phyloP scores from a whole-genome alignment of 1,140 invertebrate species.

The Pogonomyrmex californicus region DNA sequence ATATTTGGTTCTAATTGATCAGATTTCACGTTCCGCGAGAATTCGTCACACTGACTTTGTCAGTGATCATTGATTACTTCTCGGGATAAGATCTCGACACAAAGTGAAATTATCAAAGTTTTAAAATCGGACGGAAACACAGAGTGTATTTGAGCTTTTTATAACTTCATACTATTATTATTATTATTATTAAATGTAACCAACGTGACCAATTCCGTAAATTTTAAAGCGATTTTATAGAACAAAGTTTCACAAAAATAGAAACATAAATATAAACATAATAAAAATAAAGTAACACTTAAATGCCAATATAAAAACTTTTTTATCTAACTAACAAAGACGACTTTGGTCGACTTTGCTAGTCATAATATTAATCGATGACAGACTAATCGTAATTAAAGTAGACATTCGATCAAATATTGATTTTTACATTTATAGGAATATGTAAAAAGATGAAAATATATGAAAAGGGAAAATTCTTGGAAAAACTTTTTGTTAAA shows the following conservation, averaged over 20 bases:
- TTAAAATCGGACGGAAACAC: background rate
- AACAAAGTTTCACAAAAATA: background rate
- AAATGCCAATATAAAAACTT: too few relatives aligned
- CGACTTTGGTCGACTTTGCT: too few relatives aligned
- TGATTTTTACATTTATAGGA: background rate
- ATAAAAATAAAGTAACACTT: background rate
- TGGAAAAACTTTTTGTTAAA: background rate
- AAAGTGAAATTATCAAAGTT: background rate
- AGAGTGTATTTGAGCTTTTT: background rate
- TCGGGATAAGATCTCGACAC: background rate
- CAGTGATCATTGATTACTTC: background rate
- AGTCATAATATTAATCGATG: background rate
- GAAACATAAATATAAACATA: background rate
- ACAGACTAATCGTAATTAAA: background rate
- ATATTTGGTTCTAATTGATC: conserved; percentile 78
- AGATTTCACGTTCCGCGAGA: conserved; percentile 67
- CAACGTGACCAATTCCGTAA: background rate
- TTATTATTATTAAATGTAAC: background rate
- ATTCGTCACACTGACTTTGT: background rate
- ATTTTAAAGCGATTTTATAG: background rate
- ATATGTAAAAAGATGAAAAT: conserved; percentile 4
- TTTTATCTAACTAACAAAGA: too few relatives aligned
- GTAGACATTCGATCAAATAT: background rate
- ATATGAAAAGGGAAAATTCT: background rate
- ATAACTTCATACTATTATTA: background rate